These are phyloP conservation scores for Gymnoscopelus braueri DNA, from an alignment of 2,797 vertebrate genomes.

Conservation along the genomic window DNA sequence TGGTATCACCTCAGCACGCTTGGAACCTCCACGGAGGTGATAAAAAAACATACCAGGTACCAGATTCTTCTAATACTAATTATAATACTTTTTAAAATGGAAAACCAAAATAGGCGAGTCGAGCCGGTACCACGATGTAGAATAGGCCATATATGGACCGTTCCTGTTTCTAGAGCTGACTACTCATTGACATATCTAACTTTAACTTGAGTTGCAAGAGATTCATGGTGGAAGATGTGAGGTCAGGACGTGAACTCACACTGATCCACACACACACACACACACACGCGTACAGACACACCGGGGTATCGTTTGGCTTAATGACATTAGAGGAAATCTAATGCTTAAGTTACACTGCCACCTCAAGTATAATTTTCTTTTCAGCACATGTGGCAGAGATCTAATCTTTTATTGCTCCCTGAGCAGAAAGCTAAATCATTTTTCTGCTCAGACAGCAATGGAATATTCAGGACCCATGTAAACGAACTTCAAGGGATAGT, in stretches of 20 bases:
- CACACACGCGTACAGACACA: slow-evolving; percentile 29
- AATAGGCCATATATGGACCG: too few relatives aligned
- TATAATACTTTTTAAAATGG: too few relatives aligned
- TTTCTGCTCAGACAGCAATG: slow-evolving; percentile 28
- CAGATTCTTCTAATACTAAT: too few relatives aligned
- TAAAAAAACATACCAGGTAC: too few relatives aligned
- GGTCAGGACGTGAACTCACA: slow-evolving; percentile 18
- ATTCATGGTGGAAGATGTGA: slow-evolving; percentile 40
- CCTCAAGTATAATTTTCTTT: slow-evolving; percentile 37
- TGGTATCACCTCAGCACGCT: too few relatives aligned
- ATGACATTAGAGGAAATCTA: background rate
- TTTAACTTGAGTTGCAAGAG: slow-evolving; percentile 41
- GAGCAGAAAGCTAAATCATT: slow-evolving; percentile 20
- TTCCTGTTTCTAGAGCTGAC: background rate
- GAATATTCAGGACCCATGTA: slow-evolving; percentile 23
- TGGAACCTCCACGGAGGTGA: too few relatives aligned
- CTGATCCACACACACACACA: background rate
- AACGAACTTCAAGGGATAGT: slow-evolving; percentile 7
- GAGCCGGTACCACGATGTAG: too few relatives aligned
- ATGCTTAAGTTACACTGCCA: slow-evolving; percentile 55
- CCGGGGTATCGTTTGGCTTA: slow-evolving; percentile 46
- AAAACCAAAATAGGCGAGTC: too few relatives aligned
- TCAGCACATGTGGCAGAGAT: slow-evolving; percentile 19
- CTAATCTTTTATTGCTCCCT: slow-evolving; percentile 18
- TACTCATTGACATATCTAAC: slow-evolving; percentile 19